Percentiles rank a stretch among this genome's conserved stretches.
phyloP scores from a whole-genome alignment of 2,113 vertebrate species.

The Nibea albiflora region DNA sequence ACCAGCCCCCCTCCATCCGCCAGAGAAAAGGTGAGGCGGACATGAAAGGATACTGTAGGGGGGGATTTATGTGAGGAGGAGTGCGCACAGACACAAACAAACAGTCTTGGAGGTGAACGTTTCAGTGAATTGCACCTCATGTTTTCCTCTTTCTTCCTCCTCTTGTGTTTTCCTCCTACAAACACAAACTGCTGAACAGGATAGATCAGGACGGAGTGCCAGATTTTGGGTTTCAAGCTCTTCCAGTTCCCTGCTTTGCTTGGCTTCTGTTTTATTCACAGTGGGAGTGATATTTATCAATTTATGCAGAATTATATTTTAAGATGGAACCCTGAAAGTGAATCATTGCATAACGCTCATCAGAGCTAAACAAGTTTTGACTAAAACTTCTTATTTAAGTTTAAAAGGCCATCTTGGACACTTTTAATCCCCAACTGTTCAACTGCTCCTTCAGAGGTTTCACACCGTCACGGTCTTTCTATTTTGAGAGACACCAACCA shows the following conservation, averaged over 20 bases:
- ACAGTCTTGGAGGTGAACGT: background rate
- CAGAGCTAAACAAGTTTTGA: background rate
- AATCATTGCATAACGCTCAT: background rate
- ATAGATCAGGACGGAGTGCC: conserved; percentile 4
- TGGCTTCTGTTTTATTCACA: conserved; percentile 37
- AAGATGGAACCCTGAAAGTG: background rate
- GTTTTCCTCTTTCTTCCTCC: background rate
- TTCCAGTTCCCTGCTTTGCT: conserved; percentile 38
- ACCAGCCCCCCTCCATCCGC: conserved; percentile 70
- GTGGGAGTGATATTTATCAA: conserved; percentile 50
- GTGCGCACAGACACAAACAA: background rate
- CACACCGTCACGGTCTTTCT: background rate
- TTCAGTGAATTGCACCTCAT: background rate
- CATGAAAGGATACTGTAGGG: background rate
- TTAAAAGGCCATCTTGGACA: background rate
- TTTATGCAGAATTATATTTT: conserved; percentile 27
- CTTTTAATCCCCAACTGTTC: background rate
- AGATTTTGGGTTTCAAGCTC: conserved; percentile 21
- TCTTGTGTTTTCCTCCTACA: conserved; percentile 4
- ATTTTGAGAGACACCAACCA: background rate
- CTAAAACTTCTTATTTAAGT: background rate
- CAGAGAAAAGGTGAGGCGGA: conserved; percentile 86
- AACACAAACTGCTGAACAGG: background rate
- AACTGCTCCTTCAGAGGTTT: background rate
- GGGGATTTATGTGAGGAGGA: background rate